Percentiles rank a stretch among this genome's conserved stretches.
phyloP scores from a whole-genome alignment of 2,888 invertebrate species.

The Meliscaeva auricollis region DNA sequence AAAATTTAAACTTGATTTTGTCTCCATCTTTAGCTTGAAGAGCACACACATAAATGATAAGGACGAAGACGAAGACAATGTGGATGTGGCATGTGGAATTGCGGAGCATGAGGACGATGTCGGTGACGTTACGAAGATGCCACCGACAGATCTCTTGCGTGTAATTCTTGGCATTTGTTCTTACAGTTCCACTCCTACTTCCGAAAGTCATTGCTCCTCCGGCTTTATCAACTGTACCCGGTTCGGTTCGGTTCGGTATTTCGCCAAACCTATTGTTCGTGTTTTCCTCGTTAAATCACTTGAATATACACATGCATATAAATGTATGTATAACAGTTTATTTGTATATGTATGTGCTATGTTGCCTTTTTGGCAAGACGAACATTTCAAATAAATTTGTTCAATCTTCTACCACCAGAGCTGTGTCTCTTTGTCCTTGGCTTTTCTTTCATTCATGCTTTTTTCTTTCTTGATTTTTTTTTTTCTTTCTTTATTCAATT shows the following conservation, averaged over 20 bases:
- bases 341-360: constrained; percentile 17
- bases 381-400: constrained; percentile 70
- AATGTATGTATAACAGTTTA: constrained; percentile 18
- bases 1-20: constrained; percentile 71
- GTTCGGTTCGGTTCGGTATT: constrained; percentile 56
- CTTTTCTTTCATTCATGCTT: constrained; percentile 5
- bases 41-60: constrained; percentile 18
- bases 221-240: constrained; percentile 51
- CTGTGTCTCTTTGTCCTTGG: constrained; percentile 42
- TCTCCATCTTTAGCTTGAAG: constrained; percentile 5
- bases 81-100: not conserved
- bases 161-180: constrained; percentile 69
- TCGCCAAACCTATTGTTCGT: constrained; percentile 71
- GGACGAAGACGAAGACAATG: not conserved
- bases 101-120: not conserved
- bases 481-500: not conserved
- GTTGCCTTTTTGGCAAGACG: constrained; percentile 63
- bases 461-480: constrained; percentile 11
- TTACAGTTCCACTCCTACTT: constrained; percentile 41
- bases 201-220: constrained; percentile 52
- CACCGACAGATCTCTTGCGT: constrained; percentile 55
- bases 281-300: constrained; percentile 71
- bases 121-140: not conserved
- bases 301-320: not conserved
- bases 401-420: constrained; percentile 62